phyloP scores from a whole-genome alignment of 2,888 invertebrate species.

The Sphinx pinastri region DNA sequence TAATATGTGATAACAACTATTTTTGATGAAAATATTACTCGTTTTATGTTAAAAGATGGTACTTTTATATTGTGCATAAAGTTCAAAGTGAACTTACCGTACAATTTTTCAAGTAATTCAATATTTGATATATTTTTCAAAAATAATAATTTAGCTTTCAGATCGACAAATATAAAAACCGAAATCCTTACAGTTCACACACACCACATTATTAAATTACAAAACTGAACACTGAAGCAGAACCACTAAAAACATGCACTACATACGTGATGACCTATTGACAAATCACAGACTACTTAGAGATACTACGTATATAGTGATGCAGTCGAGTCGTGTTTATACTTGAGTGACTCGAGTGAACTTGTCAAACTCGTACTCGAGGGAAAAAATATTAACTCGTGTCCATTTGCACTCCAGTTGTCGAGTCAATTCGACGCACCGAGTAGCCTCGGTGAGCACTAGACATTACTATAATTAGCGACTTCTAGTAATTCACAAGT shows the following conservation, averaged over 20 bases:
- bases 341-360: too few species aligned
- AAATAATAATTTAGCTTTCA: not conserved
- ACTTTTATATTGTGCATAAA: not conserved
- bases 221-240: not conserved
- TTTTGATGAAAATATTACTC: not conserved
- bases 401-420: too few species aligned
- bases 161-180: not conserved
- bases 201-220: slow-evolving; percentile 9
- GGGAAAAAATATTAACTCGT: too few species aligned
- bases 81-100: not conserved
- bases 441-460: too few species aligned
- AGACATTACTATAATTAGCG: too few species aligned
- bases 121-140: not conserved
- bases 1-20: too few species aligned
- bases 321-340: too few species aligned
- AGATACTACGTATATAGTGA: too few species aligned
- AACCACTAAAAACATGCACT: not conserved
- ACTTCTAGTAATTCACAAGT: too few species aligned
- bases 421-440: too few species aligned
- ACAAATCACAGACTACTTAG: too few species aligned
- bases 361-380: too few species aligned
- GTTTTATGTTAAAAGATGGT: not conserved
- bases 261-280: slow-evolving; percentile 10
- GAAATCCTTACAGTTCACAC: not conserved
- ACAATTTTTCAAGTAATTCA: not conserved